Evolutionary conservation across 2,888 invertebrate genomes (phyloP).

Genomic region (Caenorhabditis uteleia): DNA sequence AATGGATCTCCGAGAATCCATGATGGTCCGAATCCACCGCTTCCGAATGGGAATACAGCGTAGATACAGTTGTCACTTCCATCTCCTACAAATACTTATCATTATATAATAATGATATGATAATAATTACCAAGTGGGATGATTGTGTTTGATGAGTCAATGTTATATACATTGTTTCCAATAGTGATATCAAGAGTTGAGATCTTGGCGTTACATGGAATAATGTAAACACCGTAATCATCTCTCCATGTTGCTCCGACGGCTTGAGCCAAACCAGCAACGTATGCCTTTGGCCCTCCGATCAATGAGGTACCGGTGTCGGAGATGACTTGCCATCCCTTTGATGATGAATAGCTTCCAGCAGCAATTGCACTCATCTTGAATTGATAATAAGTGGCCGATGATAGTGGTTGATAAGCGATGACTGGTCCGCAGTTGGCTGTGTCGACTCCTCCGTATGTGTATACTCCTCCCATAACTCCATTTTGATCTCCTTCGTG

Average conservation of each 20-base stretch:
- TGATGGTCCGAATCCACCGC: slow-evolving; percentile 43
- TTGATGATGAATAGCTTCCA: slow-evolving; percentile 37
- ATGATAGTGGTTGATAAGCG: slow-evolving; percentile 51
- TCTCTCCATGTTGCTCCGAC: slow-evolving; percentile 44
- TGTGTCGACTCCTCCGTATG: slow-evolving; percentile 53
- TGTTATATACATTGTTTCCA: slow-evolving; percentile 41
- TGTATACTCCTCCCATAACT: slow-evolving; percentile 52
- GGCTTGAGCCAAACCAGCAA: slow-evolving; percentile 32
- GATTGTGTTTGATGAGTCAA: slow-evolving; percentile 38
- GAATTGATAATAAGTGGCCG: slow-evolving; percentile 60
- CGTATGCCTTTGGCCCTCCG: slow-evolving; percentile 46
- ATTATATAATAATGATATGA: neutral
- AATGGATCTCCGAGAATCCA: slow-evolving; percentile 49
- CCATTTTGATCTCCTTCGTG: slow-evolving; percentile 50
- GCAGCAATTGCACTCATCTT: slow-evolving; percentile 43
- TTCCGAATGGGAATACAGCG: slow-evolving; percentile 51
- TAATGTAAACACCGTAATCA: slow-evolving; percentile 42
- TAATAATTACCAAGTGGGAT: slow-evolving; percentile 24
- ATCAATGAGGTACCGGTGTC: slow-evolving; percentile 56
- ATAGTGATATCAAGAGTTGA: slow-evolving; percentile 48
- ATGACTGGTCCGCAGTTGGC: slow-evolving; percentile 53
- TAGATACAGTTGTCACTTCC: slow-evolving; percentile 41
- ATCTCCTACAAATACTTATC: slow-evolving; percentile 26
- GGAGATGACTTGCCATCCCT: slow-evolving; percentile 56
- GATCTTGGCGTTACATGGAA: slow-evolving; percentile 43